Evolutionary conservation across 2,888 invertebrate genomes (phyloP).

Genomic region (Nymphalis urticae): DNA sequence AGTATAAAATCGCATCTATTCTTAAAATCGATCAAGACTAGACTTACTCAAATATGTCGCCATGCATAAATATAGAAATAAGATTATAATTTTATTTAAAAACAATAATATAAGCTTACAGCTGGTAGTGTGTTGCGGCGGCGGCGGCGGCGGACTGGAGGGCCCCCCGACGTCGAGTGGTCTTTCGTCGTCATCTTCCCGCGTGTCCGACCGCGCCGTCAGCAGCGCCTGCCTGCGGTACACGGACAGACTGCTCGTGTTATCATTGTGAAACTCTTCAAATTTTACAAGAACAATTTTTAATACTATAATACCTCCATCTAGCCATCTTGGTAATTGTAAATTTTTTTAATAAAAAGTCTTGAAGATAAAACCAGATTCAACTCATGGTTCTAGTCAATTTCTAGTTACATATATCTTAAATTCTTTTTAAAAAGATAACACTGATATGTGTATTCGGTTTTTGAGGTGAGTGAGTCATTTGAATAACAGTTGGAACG

Average conservation of each 20-base stretch:
- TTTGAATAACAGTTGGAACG: background rate
- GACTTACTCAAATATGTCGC: no score
- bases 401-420: no score
- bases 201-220: slow-evolving; percentile 86
- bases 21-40: no score
- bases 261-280: slow-evolving; percentile 52
- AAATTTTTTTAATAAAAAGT: no score
- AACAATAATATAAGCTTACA: slow-evolving; percentile 56
- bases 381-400: no score
- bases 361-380: no score
- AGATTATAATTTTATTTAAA: background rate
- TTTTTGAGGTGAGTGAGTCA: background rate
- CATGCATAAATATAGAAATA: background rate
- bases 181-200: slow-evolving; percentile 91
- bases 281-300: background rate
- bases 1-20: no score
- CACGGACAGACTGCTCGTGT: slow-evolving; percentile 80
- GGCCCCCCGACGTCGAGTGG: slow-evolving; percentile 93
- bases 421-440: no score
- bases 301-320: no score
- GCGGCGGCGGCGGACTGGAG: slow-evolving; percentile 89
- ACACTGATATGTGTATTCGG: no score
- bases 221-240: slow-evolving; percentile 89
- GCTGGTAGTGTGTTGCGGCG: slow-evolving; percentile 63
- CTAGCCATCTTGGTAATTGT: no score